phyloP scores from a whole-genome alignment of 1,140 invertebrate genomes.

The Agrypnia vestita region DNA sequence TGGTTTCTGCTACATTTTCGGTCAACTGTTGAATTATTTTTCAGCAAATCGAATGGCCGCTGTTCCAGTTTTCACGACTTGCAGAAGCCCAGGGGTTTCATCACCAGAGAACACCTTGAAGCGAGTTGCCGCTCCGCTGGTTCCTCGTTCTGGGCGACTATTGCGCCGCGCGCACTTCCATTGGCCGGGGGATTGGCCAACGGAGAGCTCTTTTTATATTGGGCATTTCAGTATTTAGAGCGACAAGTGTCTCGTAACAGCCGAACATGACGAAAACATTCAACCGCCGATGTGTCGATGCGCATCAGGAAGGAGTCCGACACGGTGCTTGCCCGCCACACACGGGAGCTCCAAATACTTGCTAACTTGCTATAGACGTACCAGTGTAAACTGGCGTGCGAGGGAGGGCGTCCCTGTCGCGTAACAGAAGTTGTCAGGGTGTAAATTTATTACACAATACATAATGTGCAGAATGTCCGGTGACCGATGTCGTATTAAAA shows the following conservation, averaged over 20 bases:
- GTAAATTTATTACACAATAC: too few relatives aligned
- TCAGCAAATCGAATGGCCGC: too few relatives aligned
- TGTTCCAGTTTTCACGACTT: too few relatives aligned
- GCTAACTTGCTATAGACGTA: too few relatives aligned
- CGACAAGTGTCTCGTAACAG: conserved; percentile 26
- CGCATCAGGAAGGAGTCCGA: background rate
- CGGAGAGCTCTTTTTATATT: conserved; percentile 5
- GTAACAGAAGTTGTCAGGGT: too few relatives aligned
- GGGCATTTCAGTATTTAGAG: conserved; percentile 17
- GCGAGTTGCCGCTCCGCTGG: background rate
- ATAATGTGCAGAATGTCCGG: too few relatives aligned
- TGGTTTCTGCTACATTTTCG: too few relatives aligned
- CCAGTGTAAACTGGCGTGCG: too few relatives aligned
- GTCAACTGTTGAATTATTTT: too few relatives aligned
- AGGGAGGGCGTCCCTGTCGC: too few relatives aligned
- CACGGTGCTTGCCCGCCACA: background rate
- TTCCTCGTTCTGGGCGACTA: background rate
- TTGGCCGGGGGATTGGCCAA: conserved; percentile 2
- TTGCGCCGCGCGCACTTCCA: background rate
- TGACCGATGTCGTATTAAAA: too few relatives aligned
- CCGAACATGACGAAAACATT: background rate
- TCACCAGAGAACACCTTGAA: conserved; percentile 21
- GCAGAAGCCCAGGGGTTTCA: background rate
- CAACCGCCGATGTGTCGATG: background rate
- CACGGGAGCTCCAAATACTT: too few relatives aligned